These are phyloP conservation scores for Zoanthus sociatus DNA, from an alignment of 92 coral and sea anemone species.

Conservation along the genomic window DNA sequence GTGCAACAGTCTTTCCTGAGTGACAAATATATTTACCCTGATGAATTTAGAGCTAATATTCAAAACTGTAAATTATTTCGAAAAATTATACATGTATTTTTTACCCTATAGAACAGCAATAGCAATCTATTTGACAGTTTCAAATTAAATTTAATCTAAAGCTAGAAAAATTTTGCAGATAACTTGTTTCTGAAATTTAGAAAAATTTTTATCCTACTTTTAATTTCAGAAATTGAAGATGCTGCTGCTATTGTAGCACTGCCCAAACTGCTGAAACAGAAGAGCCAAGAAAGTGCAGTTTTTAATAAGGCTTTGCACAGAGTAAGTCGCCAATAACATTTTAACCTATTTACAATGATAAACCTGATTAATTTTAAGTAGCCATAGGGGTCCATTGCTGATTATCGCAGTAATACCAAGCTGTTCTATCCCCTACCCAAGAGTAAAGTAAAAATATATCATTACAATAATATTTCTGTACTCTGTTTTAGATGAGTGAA, in stretches of 20 bases:
- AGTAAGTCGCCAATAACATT: slow-evolving; percentile 6
- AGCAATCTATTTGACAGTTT: slow-evolving; percentile 9
- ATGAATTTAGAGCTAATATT: too few species aligned
- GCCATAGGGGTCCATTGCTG: slow-evolving; percentile 22
- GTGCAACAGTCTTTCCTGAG: too few species aligned
- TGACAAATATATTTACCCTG: too few species aligned
- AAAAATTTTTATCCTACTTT: not conserved
- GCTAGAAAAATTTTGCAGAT: not conserved
- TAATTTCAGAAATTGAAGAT: slow-evolving; percentile 1
- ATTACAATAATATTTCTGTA: not conserved
- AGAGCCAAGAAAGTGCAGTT: slow-evolving; percentile 11
- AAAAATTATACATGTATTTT: not conserved
- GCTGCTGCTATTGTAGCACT: slow-evolving; percentile 8
- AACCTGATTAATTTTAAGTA: not conserved
- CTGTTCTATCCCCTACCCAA: slow-evolving; percentile 21
- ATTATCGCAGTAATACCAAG: slow-evolving; percentile 21
- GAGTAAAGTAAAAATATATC: not conserved
- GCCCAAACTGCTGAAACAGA: not conserved
- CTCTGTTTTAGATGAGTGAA: slow-evolving; percentile 45
- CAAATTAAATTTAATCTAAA: not conserved
- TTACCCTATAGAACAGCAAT: slow-evolving; percentile 5
- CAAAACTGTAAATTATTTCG: not conserved
- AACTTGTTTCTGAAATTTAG: not conserved
- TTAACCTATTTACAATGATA: not conserved
- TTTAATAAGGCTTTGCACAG: not conserved